Conservation (phyloP, 2,888 invertebrate species). For the Cephus sareptanus region DNA sequence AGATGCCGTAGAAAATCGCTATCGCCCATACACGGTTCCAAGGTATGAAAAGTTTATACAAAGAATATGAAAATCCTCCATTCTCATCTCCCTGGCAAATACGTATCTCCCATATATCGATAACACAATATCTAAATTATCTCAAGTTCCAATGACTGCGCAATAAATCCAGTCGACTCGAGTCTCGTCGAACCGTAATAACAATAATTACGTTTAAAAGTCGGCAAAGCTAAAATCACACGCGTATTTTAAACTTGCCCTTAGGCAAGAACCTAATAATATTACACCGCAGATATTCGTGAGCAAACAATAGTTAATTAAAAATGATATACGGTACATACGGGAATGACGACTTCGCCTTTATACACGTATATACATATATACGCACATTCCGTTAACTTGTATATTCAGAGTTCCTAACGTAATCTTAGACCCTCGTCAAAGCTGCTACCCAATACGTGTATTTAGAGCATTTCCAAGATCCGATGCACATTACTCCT, state of each 20-base stretch:
- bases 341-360: background rate
- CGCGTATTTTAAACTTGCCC: background rate
- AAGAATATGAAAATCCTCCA: background rate
- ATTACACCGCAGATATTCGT: background rate
- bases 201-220: background rate
- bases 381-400: background rate
- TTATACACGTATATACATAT: background rate
- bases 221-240: background rate
- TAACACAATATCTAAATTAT: background rate
- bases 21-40: background rate
- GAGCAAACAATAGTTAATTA: background rate
- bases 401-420: slow-evolving; percentile 21
- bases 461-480: slow-evolving; percentile 25
- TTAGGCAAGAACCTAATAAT: background rate
- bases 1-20: background rate
- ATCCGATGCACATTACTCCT: slow-evolving; percentile 13
- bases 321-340: background rate
- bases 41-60: background rate
- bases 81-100: background rate
- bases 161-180: background rate
- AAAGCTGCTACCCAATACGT: slow-evolving; percentile 19
- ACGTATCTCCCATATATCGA: background rate
- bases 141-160: background rate
- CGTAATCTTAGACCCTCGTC: slow-evolving; percentile 30
- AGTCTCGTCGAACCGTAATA: background rate